phyloP scores from a whole-genome alignment of 1,140 invertebrate species.

The Drosophila parvula region DNA sequence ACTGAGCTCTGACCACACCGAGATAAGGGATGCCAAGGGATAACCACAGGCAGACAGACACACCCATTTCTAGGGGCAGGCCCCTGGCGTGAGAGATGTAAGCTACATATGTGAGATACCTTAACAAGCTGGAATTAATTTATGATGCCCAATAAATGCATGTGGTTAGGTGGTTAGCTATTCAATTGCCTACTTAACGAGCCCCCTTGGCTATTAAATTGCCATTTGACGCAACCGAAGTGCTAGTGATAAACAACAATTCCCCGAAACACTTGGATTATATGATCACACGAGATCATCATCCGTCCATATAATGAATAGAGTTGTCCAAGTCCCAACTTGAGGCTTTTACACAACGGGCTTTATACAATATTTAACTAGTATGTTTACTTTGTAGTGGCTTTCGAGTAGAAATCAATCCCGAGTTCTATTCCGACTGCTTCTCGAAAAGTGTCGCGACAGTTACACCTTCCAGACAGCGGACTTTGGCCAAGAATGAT shows the following conservation, averaged over 20 bases:
- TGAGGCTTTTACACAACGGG: neutral
- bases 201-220: conserved; percentile 36
- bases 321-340: conserved; percentile 7
- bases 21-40: conserved; percentile 33
- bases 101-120: conserved; percentile 10
- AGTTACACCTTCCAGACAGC: conserved; percentile 37
- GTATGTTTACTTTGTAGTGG: conserved; percentile 2
- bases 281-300: conserved; percentile 8
- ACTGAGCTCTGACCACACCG: conserved; percentile 27
- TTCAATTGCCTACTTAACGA: conserved; percentile 44
- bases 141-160: conserved; percentile 22
- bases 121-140: conserved; percentile 40
- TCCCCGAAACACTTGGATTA: conserved; percentile 29
- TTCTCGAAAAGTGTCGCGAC: conserved; percentile 22
- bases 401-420: neutral
- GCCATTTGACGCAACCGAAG: conserved; percentile 8
- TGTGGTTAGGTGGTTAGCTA: conserved; percentile 18
- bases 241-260: conserved; percentile 47
- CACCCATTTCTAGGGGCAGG: conserved; percentile 45
- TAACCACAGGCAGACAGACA: conserved; percentile 28
- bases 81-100: conserved; percentile 4
- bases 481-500: conserved; percentile 49
- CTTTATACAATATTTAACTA: conserved; percentile 23
- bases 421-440: conserved; percentile 5
- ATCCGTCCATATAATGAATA: neutral